A percentile compares a stretch with the other conserved stretches of the same genome.
Evolutionary conservation across 1,140 invertebrate genomes (phyloP).

Genomic region (Rhagoletis pomonella): DNA sequence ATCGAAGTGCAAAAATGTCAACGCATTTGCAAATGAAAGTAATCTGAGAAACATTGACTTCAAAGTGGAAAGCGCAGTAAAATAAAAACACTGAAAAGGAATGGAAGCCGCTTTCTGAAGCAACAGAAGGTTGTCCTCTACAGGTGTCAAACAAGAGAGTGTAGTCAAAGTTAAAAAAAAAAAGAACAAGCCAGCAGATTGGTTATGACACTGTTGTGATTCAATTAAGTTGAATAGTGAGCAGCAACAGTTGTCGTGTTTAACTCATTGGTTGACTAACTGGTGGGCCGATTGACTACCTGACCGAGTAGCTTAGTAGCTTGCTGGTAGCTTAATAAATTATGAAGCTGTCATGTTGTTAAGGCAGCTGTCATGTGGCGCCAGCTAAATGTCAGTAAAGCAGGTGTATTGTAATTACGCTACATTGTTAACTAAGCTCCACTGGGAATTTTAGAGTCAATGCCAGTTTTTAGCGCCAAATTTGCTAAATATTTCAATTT

Average conservation of each 20-base stretch:
- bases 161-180: not conserved
- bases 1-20: too few species aligned
- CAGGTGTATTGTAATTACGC: not conserved
- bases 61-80: constrained; percentile 4
- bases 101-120: not conserved
- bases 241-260: not conserved
- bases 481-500: not conserved
- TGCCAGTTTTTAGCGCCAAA: too few species aligned
- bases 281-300: not conserved
- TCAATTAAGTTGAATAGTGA: constrained; percentile 2
- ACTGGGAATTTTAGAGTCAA: too few species aligned
- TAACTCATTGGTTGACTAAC: not conserved
- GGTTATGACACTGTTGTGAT: constrained; percentile 28
- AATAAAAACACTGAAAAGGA: not conserved
- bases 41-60: not conserved
- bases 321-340: not conserved
- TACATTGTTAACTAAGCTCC: too few species aligned
- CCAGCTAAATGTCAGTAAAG: not conserved
- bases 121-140: not conserved
- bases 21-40: not conserved
- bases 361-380: not conserved
- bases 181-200: not conserved
- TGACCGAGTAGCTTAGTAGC: not conserved
- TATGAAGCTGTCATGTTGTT: not conserved
- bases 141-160: not conserved